These are phyloP conservation scores for Notechis scutatus DNA, from an alignment of 2,113 vertebrate species.

Conservation along the genomic window DNA sequence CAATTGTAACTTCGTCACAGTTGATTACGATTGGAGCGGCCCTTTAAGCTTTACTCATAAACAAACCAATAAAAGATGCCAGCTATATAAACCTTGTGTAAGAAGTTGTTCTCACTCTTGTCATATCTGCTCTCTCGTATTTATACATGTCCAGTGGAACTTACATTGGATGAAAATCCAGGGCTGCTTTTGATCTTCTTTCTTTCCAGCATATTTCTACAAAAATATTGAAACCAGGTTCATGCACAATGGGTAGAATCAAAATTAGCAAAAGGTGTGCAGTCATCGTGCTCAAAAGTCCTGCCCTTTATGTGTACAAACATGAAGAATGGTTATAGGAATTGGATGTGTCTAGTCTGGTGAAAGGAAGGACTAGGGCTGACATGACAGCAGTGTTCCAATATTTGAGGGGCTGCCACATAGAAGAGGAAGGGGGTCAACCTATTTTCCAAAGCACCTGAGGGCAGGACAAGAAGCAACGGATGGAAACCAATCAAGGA, in stretches of 20 bases:
- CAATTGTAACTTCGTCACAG: neutral
- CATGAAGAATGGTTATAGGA: too few relatives aligned
- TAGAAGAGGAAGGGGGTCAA: too few relatives aligned
- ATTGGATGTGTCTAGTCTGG: too few relatives aligned
- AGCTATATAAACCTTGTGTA: neutral
- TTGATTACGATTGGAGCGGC: neutral
- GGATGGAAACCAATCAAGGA: too few relatives aligned
- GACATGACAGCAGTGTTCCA: too few relatives aligned
- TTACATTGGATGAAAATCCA: neutral
- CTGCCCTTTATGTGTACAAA: neutral
- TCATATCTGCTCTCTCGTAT: neutral
- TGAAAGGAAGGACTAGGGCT: too few relatives aligned
- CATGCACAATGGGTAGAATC: neutral
- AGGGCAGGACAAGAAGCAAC: too few relatives aligned
- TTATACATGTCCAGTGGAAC: neutral
- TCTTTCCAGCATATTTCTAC: neutral
- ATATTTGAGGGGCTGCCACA: too few relatives aligned
- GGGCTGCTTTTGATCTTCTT: neutral
- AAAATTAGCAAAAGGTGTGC: neutral
- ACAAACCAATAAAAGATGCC: neutral
- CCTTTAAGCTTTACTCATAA: neutral
- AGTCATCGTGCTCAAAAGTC: neutral
- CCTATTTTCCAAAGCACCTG: too few relatives aligned
- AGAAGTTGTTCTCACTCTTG: neutral
- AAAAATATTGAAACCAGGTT: neutral